phyloP scores from a whole-genome alignment of 92 coral and sea anemone species.

The Virgularia gustaviana region DNA sequence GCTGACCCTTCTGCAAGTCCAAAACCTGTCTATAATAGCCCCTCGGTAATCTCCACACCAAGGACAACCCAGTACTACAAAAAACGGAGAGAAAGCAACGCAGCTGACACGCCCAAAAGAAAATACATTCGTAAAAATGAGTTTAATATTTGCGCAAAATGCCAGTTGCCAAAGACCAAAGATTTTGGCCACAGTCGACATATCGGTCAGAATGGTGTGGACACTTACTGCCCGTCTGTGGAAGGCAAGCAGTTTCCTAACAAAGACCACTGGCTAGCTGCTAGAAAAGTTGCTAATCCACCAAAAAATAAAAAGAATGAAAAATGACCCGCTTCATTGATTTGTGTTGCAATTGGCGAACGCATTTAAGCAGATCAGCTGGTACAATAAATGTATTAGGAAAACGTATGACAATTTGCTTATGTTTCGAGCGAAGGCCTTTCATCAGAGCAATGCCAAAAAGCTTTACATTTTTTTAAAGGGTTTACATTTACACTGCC shows the following conservation, averaged over 20 bases:
- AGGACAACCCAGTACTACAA: conserved; percentile 2
- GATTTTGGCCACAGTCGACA: conserved; percentile 36
- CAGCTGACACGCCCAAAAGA: not conserved
- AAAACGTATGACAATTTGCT: too few relatives aligned
- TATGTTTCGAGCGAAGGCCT: too few relatives aligned
- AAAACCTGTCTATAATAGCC: conserved; percentile 7
- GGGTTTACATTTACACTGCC: too few relatives aligned
- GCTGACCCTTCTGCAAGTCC: not conserved
- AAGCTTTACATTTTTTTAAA: too few relatives aligned
- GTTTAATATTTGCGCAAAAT: not conserved
- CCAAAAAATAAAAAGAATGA: not conserved
- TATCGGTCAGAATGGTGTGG: conserved; percentile 13
- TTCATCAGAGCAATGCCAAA: too few relatives aligned
- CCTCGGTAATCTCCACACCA: not conserved
- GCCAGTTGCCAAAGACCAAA: not conserved
- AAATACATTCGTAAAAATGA: not conserved
- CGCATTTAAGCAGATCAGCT: too few relatives aligned
- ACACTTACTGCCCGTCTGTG: conserved; percentile 34
- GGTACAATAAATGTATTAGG: too few relatives aligned
- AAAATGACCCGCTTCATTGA: too few relatives aligned
- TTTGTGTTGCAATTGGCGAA: too few relatives aligned
- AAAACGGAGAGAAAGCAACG: not conserved
- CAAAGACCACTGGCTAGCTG: conserved; percentile 28
- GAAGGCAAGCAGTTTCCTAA: conserved; percentile 26
- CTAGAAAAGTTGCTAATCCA: conserved; percentile 10